Evolutionary conservation across 2,113 vertebrate species (phyloP).

Genomic region (Gulo gulo): DNA sequence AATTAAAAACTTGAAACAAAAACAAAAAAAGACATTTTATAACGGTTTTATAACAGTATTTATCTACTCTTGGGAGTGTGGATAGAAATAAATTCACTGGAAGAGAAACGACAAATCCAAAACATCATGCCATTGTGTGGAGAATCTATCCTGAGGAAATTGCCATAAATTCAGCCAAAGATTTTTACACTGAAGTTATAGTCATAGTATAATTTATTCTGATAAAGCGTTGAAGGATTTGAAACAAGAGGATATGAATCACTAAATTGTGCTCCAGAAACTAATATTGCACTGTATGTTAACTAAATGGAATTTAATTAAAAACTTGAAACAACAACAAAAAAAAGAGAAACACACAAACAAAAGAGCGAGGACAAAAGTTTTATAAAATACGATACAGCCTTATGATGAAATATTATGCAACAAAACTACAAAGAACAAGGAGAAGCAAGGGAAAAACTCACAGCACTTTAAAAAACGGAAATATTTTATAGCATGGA

Average conservation of each 20-base stretch:
- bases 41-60: background rate
- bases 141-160: background rate
- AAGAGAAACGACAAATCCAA: background rate
- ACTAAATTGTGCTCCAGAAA: background rate
- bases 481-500: background rate
- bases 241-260: background rate
- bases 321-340: background rate
- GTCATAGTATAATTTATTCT: background rate
- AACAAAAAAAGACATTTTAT: background rate
- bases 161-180: background rate
- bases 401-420: background rate
- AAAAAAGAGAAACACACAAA: background rate
- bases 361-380: background rate
- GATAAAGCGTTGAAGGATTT: background rate
- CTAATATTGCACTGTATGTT: background rate
- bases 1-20: background rate
- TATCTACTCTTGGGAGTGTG: background rate
- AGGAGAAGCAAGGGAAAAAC: background rate
- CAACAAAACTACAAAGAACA: background rate
- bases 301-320: background rate
- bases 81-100: background rate
- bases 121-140: background rate
- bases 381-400: background rate
- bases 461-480: background rate
- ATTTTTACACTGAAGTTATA: background rate